Base-by-base conservation (phyloP, 2,797 vertebrate genomes). In the Characodon lateralis region DNA sequence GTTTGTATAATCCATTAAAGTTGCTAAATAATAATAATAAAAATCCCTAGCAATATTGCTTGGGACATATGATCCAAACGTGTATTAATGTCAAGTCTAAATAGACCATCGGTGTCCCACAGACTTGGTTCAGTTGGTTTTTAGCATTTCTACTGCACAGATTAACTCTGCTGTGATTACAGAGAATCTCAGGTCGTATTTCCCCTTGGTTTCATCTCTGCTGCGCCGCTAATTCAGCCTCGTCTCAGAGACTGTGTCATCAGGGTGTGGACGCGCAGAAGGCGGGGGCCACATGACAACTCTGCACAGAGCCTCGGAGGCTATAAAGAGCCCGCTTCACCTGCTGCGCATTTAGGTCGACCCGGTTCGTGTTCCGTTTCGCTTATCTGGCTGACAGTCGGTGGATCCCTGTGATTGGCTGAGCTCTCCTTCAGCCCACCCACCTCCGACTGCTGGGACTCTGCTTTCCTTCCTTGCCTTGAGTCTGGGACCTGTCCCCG, bases 371-470 rank as follows among this genome's bases (percentile, higher is more conserved):
- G 1, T 39, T 58, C 63, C 18, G 22, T 53, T 41, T n/a, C 39
- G 18, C 39, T 69, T 66, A 72, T 26, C 50, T 18, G 20, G 16
- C 43, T 3, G 73, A n/a, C 50, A 0, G 3, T 13, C 9, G 24
- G 50, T 63, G 73, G 24, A 31, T 65, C 51, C 12, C 51, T 87
- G 61, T 88, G 88, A 91, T 92, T 92, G 84, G 89, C 85, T 91
- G 79, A 78, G 24, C 22, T 55, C 83, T 31, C 63, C 6, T 5
- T 78, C 69, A 86, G 86, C 95, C 95, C 93, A 90, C 95, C 95
- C 95, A 94, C 94, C 85, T 82, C 90, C 86, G 56, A 68, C 82
- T 78, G 80, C 90, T 93, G 93, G 83, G 84, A 89, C 87, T 93
- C 77, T 84, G 79, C 72, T 78, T 85, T 71, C 79, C 89, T 89